Percentiles rank a stretch among this genome's conserved stretches.
Evolutionary conservation across 2,888 invertebrate species (phyloP).

Genomic region (Machimus rusticus): DNA sequence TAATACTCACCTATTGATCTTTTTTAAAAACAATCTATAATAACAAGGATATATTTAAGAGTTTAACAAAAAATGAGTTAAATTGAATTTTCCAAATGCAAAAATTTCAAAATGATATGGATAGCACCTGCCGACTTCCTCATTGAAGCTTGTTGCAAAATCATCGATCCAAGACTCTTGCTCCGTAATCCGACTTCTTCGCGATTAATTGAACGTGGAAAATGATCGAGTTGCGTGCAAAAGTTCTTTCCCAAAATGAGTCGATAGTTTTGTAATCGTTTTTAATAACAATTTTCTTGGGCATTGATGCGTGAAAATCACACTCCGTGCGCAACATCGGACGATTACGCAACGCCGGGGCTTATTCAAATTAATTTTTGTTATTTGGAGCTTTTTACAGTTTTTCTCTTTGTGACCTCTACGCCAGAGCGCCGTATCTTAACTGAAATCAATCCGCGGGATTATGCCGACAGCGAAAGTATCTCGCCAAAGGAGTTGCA

Average conservation of each 20-base stretch:
- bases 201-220: not conserved
- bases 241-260: not conserved
- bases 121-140: not conserved
- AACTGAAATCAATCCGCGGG: not conserved
- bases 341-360: not conserved
- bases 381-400: not conserved
- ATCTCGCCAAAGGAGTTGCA: not conserved
- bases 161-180: not conserved
- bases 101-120: not conserved
- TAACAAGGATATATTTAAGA: too few relatives aligned
- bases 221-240: not conserved
- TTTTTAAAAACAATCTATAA: too few relatives aligned
- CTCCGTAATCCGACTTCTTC: not conserved
- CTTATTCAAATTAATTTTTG: not conserved
- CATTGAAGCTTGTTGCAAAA: not conserved
- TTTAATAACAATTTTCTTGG: not conserved
- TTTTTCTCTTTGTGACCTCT: not conserved
- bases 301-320: not conserved
- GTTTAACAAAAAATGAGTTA: not conserved
- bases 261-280: not conserved
- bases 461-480: not conserved
- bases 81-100: not conserved
- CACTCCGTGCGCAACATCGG: not conserved
- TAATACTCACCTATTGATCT: too few relatives aligned
- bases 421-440: not conserved